Conservation (phyloP, 2,888 invertebrate species). For the Erebia palarica region DNA sequence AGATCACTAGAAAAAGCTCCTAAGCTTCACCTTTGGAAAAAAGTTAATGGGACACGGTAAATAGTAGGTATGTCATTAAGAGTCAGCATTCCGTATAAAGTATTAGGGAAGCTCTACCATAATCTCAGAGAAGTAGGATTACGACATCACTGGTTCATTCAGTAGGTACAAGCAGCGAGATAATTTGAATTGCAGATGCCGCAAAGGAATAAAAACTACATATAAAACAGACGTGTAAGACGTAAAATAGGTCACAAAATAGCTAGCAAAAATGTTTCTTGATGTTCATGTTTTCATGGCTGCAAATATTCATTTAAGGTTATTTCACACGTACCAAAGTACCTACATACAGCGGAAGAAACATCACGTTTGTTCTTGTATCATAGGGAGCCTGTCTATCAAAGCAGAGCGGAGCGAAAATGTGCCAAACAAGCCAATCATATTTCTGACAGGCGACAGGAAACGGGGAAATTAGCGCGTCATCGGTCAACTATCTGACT, state of each 20-base stretch:
- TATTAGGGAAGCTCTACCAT: conserved; percentile 21
- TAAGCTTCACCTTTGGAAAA: conserved; percentile 11
- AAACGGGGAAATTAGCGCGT: no score
- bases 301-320: conserved; percentile 40
- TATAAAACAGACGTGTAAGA: conserved; percentile 41
- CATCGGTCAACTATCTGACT: no score
- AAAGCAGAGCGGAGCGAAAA: no score
- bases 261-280: conserved; percentile 34
- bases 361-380: no score
- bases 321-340: no score
- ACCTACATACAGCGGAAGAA: no score
- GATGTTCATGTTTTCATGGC: conserved; percentile 26
- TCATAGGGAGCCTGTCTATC: no score
- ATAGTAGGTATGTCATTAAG: conserved; percentile 27
- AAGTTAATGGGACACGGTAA: conserved; percentile 17
- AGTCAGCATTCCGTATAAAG: conserved; percentile 21
- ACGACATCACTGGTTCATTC: conserved; percentile 40
- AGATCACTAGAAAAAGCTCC: conserved; percentile 3
- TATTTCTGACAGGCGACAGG: no score
- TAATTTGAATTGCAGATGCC: conserved; percentile 43
- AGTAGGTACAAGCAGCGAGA: conserved; percentile 34
- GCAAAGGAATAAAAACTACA: conserved; percentile 41
- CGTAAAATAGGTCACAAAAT: conserved; percentile 44
- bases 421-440: no score
- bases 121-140: conserved; percentile 38